Evolutionary conservation across 2,888 invertebrate species (phyloP), one percentile per base, ranked within the genome.

Genomic region (Andricus curvator): DNA sequence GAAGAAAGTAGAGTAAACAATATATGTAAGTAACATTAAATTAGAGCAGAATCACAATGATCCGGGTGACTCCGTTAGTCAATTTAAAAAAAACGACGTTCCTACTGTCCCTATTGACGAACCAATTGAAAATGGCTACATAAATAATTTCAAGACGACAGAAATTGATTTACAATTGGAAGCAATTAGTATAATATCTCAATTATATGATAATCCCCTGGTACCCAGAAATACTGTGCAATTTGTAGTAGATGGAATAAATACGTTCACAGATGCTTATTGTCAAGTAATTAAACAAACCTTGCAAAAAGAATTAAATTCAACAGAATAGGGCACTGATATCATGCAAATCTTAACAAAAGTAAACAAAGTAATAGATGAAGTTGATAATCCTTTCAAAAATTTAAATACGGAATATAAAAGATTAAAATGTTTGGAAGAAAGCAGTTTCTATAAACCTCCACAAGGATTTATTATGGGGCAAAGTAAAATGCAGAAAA

Each of bases 301-400:
- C 3, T 29, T 29, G 29, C 29, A 29, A 29, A 29, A 29, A 29
- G 29, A 29, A 29, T 25, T 29, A 29, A 29, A 29, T 29, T 29
- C 29, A 29, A 29, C 29, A 29, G 29, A 29, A 29, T 2, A 29
- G 29, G 29, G 29, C 29, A 29, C 29, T 29, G 29, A 29, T 29
- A 29, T 33, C 41, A 41, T 11, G 41, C 1, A 11, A 41, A 41
- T 41, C 11, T 66, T 66, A n/a, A n/a, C 6, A 4, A n/a, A 67
- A 67, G 41, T 41, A 15, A 20, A 67, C 2, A 22, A n/a, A 13
- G 41, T 81, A n/a, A 33, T 79, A 41, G 37, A 76, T 48, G 9
- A 48, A 11, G 48, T 79, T 64, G 33, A 64, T 60, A 74, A 79
- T 79, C 76, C 74, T 13, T 79, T 79, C 9, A 9, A 70, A 74